Evolutionary conservation across 2,888 invertebrate species (phyloP).

Genomic region (Tholera decimalis): DNA sequence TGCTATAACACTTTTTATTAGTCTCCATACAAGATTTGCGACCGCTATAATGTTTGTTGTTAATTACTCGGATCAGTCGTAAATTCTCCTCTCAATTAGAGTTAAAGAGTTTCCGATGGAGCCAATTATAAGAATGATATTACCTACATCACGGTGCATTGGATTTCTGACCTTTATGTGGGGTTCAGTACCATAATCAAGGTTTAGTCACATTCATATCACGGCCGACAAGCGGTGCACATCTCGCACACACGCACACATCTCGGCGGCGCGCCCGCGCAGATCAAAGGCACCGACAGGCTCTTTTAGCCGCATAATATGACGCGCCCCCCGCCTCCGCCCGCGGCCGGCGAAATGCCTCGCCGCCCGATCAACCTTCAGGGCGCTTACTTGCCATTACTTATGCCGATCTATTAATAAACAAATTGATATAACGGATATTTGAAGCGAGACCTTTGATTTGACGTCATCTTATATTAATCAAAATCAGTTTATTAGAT

Average conservation of each 20-base stretch:
- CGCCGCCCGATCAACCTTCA: constrained; percentile 69
- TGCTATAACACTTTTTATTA: constrained; percentile 50
- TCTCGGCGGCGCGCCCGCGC: constrained; percentile 77
- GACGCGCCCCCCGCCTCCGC: constrained; percentile 87
- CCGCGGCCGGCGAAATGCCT: constrained; percentile 86
- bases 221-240: constrained; percentile 89
- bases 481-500: constrained; percentile 67
- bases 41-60: constrained; percentile 64
- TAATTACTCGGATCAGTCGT: constrained; percentile 66
- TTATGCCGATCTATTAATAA: constrained; percentile 90
- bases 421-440: constrained; percentile 89
- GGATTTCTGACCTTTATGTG: constrained; percentile 87
- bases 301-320: constrained; percentile 92
- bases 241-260: constrained; percentile 80
- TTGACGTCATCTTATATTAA: constrained; percentile 67
- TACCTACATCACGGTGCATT: constrained; percentile 76
- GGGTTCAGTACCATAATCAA: constrained; percentile 90
- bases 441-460: constrained; percentile 77
- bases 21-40: constrained; percentile 50
- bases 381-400: constrained; percentile 89
- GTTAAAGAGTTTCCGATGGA: constrained; percentile 66
- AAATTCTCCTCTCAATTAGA: constrained; percentile 70
- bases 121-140: constrained; percentile 76
- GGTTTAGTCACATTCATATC: constrained; percentile 91
- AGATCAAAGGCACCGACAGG: constrained; percentile 91